phyloP scores from a whole-genome alignment of 2,113 vertebrate genomes.

The Bubo bubo region DNA sequence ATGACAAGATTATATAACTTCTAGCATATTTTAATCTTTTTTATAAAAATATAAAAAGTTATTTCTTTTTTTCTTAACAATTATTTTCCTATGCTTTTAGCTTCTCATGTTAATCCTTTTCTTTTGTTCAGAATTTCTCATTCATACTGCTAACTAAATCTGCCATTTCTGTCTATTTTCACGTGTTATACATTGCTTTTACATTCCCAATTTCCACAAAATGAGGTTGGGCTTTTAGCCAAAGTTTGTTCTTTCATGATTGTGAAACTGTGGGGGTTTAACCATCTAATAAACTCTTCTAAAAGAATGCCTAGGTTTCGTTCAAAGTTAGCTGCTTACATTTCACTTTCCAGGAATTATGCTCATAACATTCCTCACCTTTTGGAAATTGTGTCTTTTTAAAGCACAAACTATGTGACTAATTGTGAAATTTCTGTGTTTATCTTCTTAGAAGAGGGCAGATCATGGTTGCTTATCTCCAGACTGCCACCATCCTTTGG shows the following conservation, averaged over 20 bases:
- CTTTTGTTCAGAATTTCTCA: not conserved
- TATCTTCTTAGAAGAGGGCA: not conserved
- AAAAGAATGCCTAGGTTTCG: not conserved
- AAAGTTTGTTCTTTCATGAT: constrained; percentile 17
- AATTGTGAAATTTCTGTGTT: not conserved
- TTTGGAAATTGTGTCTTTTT: not conserved
- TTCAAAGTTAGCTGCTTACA: not conserved
- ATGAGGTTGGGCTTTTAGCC: not conserved
- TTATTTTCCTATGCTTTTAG: not conserved
- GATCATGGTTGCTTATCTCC: not conserved
- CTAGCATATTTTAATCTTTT: not conserved
- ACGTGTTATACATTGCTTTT: not conserved
- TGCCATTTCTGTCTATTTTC: not conserved
- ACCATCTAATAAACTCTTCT: not conserved
- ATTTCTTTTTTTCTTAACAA: not conserved
- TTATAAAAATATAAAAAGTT: not conserved
- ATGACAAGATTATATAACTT: not conserved
- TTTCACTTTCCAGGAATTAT: constrained; percentile 21
- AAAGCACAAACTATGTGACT: not conserved
- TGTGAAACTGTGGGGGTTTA: not conserved
- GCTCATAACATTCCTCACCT: not conserved
- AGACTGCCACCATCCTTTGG: not conserved
- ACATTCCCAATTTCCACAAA: not conserved
- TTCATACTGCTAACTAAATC: not conserved
- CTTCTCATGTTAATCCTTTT: not conserved